phyloP scores from a whole-genome alignment of 2,797 vertebrate species.

The Hyperoplus immaculatus region DNA sequence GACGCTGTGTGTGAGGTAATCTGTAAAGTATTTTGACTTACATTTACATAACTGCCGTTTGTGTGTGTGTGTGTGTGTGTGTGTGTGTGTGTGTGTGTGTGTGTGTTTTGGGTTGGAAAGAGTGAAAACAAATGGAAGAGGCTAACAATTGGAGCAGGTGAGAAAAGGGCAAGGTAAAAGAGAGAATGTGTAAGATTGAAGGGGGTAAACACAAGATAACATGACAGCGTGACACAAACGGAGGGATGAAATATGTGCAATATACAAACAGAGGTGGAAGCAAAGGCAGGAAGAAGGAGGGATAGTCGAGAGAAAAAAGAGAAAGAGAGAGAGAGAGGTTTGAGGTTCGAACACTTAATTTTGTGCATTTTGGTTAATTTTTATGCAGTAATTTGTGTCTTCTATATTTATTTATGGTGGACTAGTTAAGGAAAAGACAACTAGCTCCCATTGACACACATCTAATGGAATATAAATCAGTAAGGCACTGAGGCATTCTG shows the following conservation, averaged over 20 bases:
- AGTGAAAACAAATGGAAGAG: background rate
- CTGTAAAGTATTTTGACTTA: conserved; percentile 53
- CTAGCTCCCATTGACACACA: too few relatives aligned
- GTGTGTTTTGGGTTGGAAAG: background rate
- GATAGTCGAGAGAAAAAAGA: conserved; percentile 26
- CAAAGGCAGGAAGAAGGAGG: conserved; percentile 38
- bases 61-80: background rate
- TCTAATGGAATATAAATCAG: too few relatives aligned
- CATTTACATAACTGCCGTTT: conserved; percentile 34
- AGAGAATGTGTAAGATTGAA: background rate
- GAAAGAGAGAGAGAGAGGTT: conserved; percentile 23
- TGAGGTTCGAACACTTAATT: too few relatives aligned
- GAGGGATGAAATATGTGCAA: conserved; percentile 27
- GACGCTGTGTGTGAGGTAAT: conserved; percentile 65
- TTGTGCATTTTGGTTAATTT: too few relatives aligned
- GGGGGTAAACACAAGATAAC: conserved; percentile 6
- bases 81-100: background rate
- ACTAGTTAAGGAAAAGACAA: too few relatives aligned
- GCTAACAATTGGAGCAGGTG: background rate
- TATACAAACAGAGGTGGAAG: conserved; percentile 50
- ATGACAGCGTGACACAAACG: conserved; percentile 9
- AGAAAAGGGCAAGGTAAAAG: background rate
- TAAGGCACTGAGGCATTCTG: too few relatives aligned
- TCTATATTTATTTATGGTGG: too few relatives aligned
- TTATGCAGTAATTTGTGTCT: too few relatives aligned